Evolutionary conservation across 2,113 vertebrate genomes (phyloP).

Genomic region (Talpa occidentalis): DNA sequence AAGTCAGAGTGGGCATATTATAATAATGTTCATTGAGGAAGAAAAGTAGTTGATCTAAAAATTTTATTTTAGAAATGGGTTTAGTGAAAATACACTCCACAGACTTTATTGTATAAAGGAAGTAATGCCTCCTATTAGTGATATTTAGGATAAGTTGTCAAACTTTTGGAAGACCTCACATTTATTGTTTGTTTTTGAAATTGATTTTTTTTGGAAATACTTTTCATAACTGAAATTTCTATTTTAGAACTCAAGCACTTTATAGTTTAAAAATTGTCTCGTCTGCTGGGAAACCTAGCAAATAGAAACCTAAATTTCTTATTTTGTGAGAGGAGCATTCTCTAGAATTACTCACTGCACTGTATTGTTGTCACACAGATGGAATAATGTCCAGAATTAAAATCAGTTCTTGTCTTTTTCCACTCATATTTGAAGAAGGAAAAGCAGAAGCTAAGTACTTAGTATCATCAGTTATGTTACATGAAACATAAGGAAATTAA

Average conservation of each 20-base stretch:
- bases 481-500: neutral
- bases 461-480: neutral
- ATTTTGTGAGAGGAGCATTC: neutral
- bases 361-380: neutral
- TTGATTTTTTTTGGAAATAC: neutral
- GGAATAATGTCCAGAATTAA: neutral
- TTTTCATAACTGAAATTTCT: neutral
- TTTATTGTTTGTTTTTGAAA: slow-evolving; percentile 19
- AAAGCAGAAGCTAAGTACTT: neutral
- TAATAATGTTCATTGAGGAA: neutral
- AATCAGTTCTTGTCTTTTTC: neutral
- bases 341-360: neutral
- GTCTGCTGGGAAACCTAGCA: neutral
- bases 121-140: neutral
- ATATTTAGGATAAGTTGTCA: neutral
- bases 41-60: neutral
- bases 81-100: slow-evolving; percentile 5
- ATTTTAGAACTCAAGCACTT: too few relatives aligned
- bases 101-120: too few relatives aligned
- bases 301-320: neutral
- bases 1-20: neutral
- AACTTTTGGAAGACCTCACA: neutral
- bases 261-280: neutral
- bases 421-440: neutral
- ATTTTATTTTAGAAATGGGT: slow-evolving; percentile 18